phyloP scores from a whole-genome alignment of 2,888 invertebrate species.

The Argyra leucocephala region DNA sequence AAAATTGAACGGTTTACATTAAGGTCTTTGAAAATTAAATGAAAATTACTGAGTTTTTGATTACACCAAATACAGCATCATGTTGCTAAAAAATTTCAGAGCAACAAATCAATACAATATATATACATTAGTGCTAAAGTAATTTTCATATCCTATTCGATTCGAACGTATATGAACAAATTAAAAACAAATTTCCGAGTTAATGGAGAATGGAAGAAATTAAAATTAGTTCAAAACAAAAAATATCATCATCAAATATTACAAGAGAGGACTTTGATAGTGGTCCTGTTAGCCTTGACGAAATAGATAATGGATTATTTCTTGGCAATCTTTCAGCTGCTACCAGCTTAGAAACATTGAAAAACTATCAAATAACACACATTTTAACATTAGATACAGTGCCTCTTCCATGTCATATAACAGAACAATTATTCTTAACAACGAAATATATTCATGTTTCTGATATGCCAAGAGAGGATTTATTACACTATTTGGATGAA shows the following conservation, averaged over 20 bases:
- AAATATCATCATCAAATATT: slow-evolving; percentile 27
- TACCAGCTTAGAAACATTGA: slow-evolving; percentile 58
- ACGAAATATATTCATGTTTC: slow-evolving; percentile 72
- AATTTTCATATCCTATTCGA: too few relatives aligned
- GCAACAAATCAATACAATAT: too few relatives aligned
- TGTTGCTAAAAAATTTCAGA: too few relatives aligned
- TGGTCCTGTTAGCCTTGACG: slow-evolving; percentile 42
- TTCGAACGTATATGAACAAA: too few relatives aligned
- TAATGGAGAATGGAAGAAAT: neutral
- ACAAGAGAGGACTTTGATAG: slow-evolving; percentile 42
- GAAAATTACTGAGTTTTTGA: too few relatives aligned
- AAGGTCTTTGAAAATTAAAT: too few relatives aligned
- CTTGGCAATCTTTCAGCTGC: slow-evolving; percentile 73
- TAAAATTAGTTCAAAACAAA: slow-evolving; percentile 11
- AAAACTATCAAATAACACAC: slow-evolving; percentile 58
- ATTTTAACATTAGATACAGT: slow-evolving; percentile 77
- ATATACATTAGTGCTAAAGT: too few relatives aligned
- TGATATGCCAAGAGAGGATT: slow-evolving; percentile 75
- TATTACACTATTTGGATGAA: slow-evolving; percentile 68
- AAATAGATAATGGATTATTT: slow-evolving; percentile 39
- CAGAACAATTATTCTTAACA: slow-evolving; percentile 55
- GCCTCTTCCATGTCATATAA: slow-evolving; percentile 66
- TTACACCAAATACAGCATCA: too few relatives aligned
- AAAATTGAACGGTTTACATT: too few relatives aligned
- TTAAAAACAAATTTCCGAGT: neutral